A percentile compares a stretch with the other conserved stretches of the same genome.
These are phyloP conservation scores for Ceyx margarethae DNA, from an alignment of 2,113 vertebrate species.

Conservation along the genomic window DNA sequence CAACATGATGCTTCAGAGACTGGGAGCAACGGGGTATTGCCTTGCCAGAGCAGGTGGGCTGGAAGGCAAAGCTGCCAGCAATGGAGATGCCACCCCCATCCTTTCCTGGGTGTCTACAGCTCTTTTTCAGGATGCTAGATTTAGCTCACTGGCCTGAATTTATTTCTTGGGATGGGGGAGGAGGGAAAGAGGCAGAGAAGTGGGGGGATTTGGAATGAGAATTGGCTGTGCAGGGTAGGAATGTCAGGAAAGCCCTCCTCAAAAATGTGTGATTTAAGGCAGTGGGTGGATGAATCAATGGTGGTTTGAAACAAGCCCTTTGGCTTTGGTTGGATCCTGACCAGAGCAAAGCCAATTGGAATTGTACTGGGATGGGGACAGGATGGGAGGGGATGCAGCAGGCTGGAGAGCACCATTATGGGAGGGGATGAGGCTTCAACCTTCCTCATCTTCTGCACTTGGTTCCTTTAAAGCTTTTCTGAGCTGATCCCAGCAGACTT, in stretches of 20 bases:
- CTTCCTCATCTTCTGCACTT: neutral
- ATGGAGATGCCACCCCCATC: neutral
- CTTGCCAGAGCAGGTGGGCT: neutral
- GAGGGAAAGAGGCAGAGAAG: neutral
- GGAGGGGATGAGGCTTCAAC: neutral
- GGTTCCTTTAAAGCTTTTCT: neutral
- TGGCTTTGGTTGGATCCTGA: neutral
- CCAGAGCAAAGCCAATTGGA: neutral
- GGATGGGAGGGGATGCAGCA: neutral
- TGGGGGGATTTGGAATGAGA: neutral
- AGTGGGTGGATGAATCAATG: rapidly evolving
- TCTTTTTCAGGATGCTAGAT: neutral
- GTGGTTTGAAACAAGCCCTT: neutral
- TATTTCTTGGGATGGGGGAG: neutral
- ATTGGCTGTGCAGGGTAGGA: neutral
- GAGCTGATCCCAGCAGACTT: neutral
- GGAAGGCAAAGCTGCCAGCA: neutral
- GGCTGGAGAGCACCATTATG: neutral
- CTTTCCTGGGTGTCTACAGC: neutral
- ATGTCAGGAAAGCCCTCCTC: neutral
- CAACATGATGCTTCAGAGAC: neutral
- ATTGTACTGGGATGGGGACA: neutral
- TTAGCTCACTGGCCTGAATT: neutral
- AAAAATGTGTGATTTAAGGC: neutral
- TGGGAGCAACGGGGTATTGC: neutral